Evolutionary conservation across 2,797 vertebrate species (phyloP).

Genomic region (Dryobates pubescens): DNA sequence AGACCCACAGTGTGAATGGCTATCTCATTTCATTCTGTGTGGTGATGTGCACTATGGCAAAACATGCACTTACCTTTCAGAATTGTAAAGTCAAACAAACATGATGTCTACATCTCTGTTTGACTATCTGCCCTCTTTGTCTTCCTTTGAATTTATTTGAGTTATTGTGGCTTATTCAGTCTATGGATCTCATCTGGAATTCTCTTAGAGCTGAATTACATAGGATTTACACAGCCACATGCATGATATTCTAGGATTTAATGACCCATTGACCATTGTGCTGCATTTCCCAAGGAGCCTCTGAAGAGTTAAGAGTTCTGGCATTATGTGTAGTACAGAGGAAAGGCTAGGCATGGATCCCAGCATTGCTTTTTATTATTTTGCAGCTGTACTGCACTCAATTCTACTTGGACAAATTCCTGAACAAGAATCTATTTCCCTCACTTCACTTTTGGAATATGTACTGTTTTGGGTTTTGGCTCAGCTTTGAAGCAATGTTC

Average conservation of each 20-base stretch:
- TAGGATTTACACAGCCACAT: not conserved
- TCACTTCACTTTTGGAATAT: conserved; percentile 72
- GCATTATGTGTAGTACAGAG: not conserved
- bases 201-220: not conserved
- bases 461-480: conserved; percentile 68
- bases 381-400: conserved; percentile 72
- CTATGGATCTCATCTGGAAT: not conserved
- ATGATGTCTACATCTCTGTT: not conserved
- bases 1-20: not conserved
- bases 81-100: not conserved
- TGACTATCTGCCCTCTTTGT: not conserved
- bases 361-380: conserved; percentile 70
- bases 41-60: not conserved
- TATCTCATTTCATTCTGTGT: not conserved
- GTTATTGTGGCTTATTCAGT: not conserved
- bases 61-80: not conserved
- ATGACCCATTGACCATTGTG: not conserved
- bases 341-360: conserved; percentile 42
- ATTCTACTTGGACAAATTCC: conserved; percentile 67
- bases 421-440: conserved; percentile 71
- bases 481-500: conserved; percentile 69
- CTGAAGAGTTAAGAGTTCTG: conserved; percentile 67
- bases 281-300: not conserved
- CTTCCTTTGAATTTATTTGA: not conserved
- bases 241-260: not conserved